These are phyloP conservation scores for Intellagama lesueurii DNA, from an alignment of 2,797 vertebrate genomes.

Conservation along the genomic window DNA sequence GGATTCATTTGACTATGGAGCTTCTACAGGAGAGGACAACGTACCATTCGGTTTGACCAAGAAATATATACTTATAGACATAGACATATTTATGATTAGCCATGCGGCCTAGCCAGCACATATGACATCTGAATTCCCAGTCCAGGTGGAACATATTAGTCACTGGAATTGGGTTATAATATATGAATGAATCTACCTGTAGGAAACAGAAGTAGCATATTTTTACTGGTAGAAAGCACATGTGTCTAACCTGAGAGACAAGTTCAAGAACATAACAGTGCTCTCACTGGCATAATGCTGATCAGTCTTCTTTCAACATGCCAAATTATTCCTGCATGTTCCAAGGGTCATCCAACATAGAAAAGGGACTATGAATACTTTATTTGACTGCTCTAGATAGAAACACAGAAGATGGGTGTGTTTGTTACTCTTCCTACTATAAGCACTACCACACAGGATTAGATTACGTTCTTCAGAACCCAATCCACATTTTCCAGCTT, in stretches of 20 bases:
- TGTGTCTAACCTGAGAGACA: neutral
- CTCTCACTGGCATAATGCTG: neutral
- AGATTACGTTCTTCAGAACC: neutral
- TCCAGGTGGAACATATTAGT: neutral
- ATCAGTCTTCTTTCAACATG: neutral
- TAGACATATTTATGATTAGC: neutral
- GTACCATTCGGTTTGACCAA: neutral
- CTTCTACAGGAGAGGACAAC: neutral
- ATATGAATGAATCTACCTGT: neutral
- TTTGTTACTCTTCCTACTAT: neutral
- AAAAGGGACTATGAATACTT: neutral
- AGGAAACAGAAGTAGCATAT: neutral
- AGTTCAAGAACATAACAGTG: neutral
- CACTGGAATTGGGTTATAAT: neutral
- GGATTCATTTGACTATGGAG: neutral
- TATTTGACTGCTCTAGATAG: neutral
- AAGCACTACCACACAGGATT: neutral
- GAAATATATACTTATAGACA: neutral
- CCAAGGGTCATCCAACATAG: too few species aligned
- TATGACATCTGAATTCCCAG: neutral
- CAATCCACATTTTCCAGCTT: neutral
- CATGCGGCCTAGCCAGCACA: too few species aligned
- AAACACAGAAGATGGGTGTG: neutral
- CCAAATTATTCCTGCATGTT: slow-evolving; percentile 3
- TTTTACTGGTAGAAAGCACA: neutral